These are phyloP conservation scores for Salarias fasciatus DNA, from an alignment of 2,797 vertebrate genomes.

Conservation along the genomic window DNA sequence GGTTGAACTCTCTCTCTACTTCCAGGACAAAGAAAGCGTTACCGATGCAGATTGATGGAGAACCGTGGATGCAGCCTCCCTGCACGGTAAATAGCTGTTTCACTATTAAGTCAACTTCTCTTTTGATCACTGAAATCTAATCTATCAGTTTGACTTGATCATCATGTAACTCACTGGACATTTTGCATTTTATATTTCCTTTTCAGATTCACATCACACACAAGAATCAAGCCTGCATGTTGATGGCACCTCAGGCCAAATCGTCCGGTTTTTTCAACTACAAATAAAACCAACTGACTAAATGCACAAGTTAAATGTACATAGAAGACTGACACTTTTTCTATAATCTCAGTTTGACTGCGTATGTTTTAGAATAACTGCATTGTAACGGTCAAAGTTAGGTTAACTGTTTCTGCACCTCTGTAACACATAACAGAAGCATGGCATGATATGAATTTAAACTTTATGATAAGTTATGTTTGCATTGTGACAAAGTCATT, in stretches of 20 bases:
- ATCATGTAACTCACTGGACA: not conserved
- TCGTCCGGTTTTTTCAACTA: constrained; percentile 87
- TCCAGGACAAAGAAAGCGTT: constrained; percentile 90
- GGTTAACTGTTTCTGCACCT: constrained; percentile 24
- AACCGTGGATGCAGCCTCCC: constrained; percentile 96
- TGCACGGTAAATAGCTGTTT: constrained; percentile 85
- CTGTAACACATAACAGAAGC: constrained; percentile 54
- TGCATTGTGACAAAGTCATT: constrained; percentile 57
- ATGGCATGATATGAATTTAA: constrained; percentile 46
- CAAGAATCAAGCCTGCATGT: constrained; percentile 93
- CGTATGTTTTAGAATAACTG: constrained; percentile 48
- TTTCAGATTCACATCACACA: constrained; percentile 91
- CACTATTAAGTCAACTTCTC: too few species aligned
- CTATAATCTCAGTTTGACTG: constrained; percentile 36
- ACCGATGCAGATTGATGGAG: constrained; percentile 97
- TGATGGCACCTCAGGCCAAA: constrained; percentile 87
- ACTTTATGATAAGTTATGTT: constrained; percentile 41
- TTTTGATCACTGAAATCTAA: too few species aligned
- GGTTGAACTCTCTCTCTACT: constrained; percentile 6
- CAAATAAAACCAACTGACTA: constrained; percentile 69
- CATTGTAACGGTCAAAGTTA: constrained; percentile 20
- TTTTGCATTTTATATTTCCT: constrained; percentile 13
- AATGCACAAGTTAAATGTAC: constrained; percentile 44
- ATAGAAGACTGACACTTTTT: constrained; percentile 58
- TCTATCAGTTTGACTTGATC: constrained; percentile 11